A percentile compares a stretch with the other conserved stretches of the same genome.
These are phyloP conservation scores for Podarcis cretensis DNA, from an alignment of 2,113 vertebrate species.

Conservation along the genomic window DNA sequence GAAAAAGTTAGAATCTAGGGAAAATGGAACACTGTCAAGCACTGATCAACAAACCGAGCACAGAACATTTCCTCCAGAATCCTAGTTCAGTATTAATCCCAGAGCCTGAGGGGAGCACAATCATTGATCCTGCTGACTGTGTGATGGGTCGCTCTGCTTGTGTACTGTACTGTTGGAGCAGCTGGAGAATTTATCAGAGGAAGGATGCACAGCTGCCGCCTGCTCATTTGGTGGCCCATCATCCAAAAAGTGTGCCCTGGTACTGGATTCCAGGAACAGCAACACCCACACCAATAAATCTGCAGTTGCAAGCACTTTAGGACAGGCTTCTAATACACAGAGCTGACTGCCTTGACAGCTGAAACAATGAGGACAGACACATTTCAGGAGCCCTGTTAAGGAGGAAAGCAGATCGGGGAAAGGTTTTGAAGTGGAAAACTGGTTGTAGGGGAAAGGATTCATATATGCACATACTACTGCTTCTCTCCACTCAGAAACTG, in stretches of 20 bases:
- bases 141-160: slow-evolving; percentile 26
- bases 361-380: not conserved
- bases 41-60: accelerated
- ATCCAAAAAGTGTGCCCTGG: not conserved
- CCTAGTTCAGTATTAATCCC: accelerated
- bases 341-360: too few species aligned
- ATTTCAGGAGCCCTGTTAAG: not conserved
- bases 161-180: not conserved
- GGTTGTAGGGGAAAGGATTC: too few species aligned
- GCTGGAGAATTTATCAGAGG: not conserved
- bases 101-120: slow-evolving; percentile 19
- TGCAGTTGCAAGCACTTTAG: not conserved
- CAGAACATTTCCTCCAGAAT: slow-evolving; percentile 20
- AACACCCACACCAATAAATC: not conserved
- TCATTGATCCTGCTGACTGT: slow-evolving; percentile 26
- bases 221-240: too few species aligned
- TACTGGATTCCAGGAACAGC: too few species aligned
- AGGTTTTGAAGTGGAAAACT: not conserved
- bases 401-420: too few species aligned
- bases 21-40: not conserved
- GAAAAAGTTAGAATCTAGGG: not conserved
- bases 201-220: not conserved
- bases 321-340: not conserved
- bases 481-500: not conserved
- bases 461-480: too few species aligned